Evolutionary conservation across 37 sponge, comb jelly and placozoan genomes (phyloP), one percentile per base, ranked within the genome.

Genomic region (Corticium candelabrum): DNA sequence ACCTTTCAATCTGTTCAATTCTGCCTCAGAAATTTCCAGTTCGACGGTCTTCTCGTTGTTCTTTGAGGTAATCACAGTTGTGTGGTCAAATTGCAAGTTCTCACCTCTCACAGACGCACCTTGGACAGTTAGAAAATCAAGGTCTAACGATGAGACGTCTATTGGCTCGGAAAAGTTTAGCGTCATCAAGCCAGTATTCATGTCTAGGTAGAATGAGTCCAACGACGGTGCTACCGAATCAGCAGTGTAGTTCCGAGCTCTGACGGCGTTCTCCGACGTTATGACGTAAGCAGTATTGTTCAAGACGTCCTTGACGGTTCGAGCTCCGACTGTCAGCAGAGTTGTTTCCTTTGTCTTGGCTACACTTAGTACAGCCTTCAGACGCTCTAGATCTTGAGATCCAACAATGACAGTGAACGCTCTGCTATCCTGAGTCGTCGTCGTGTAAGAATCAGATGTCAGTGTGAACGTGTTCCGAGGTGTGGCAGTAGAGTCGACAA

Each of bases 101-200:
- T 67, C 2, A 15, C 80, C 81, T 31, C 34, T 30, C 69, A 4
- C 33, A 15, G 73, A 7, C 36, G 35, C 31, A 34, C 36, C 73
- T 15, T 70, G 57, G 1, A 94, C 36, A 1, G 87, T 82, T 21
- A 94, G 83, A 35, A 43, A 71, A 33, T 68, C 41, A 27, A 81
- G 36, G 41, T 86, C 34, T 1, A 93, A 56, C n/a, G 85, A 81
- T 34, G 76, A 75, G 3, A 77, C 85, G 15, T 39, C 40, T 29
- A 94, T 76, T 37, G 95, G 95, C 40, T 94, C 95, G 34, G 91
- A 86, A 41, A 94, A 89, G 37, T 37, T 39, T 35, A 94, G 40
- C 1, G 80, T 86, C 34, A 94, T 74, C 41, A 94, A 39, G 37
- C 95, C 95, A 31, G 33, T 68, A 80, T 94, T 75, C 91, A 94